These are phyloP conservation scores for Thymelicus sylvestris DNA, from an alignment of 2,888 invertebrate genomes.

Conservation along the genomic window DNA sequence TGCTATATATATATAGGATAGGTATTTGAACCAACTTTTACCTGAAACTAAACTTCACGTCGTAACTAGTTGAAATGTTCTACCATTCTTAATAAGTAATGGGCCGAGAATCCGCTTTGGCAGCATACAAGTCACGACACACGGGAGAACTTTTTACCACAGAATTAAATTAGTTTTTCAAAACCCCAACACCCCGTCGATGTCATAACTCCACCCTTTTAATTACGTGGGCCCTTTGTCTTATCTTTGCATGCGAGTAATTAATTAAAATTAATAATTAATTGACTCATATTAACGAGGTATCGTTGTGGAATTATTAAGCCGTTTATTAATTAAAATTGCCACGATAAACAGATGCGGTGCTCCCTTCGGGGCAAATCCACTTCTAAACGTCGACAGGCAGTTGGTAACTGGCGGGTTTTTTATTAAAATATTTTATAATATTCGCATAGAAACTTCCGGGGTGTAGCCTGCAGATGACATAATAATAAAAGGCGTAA, in stretches of 20 bases:
- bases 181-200: conserved; percentile 53
- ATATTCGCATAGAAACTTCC: background rate
- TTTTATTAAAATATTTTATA: conserved; percentile 3
- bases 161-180: conserved; percentile 70
- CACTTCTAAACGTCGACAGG: conserved; percentile 4
- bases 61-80: conserved; percentile 13
- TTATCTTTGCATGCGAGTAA: conserved; percentile 67
- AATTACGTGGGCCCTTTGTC: conserved; percentile 59
- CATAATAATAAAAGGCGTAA: too few relatives aligned
- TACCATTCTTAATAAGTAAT: conserved; percentile 54
- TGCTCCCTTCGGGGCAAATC: conserved; percentile 17
- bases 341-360: conserved; percentile 16
- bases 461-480: too few relatives aligned
- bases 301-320: conserved; percentile 61
- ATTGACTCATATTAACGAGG: conserved; percentile 62
- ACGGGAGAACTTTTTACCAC: conserved; percentile 54
- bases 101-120: conserved; percentile 44
- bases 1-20: too few relatives aligned
- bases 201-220: conserved; percentile 60
- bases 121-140: conserved; percentile 39
- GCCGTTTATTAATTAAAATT: conserved; percentile 60
- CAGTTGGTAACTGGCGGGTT: background rate
- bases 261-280: conserved; percentile 74
- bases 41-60: too few relatives aligned
- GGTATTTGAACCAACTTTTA: too few relatives aligned